These are phyloP conservation scores for Falco novaeseelandiae DNA, from an alignment of 2,797 vertebrate species.

Conservation along the genomic window DNA sequence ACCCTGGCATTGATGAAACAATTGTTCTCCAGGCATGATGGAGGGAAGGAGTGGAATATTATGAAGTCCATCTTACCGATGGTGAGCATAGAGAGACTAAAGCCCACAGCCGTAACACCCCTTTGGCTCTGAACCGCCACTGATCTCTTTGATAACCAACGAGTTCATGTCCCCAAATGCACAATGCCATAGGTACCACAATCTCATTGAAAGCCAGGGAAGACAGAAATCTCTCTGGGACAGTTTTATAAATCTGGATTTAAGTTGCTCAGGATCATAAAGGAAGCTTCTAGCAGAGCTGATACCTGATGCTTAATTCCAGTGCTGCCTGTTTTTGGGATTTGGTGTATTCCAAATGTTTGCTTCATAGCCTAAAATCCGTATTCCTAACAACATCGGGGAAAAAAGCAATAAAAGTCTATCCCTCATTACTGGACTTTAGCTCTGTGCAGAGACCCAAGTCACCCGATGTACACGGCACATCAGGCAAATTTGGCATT, in stretches of 20 bases:
- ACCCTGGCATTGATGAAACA: not conserved
- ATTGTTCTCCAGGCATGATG: not conserved
- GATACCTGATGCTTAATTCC: not conserved
- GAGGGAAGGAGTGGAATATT: not conserved
- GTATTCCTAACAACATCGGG: accelerated
- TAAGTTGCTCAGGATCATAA: not conserved
- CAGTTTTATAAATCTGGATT: not conserved
- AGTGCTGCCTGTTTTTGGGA: not conserved
- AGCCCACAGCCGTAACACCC: not conserved
- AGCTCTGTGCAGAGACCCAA: not conserved
- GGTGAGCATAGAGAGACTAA: not conserved
- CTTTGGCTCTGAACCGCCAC: not conserved
- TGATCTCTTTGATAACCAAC: not conserved
- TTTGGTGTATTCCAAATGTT: not conserved
- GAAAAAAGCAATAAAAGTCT: not conserved
- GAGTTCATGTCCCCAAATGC: not conserved
- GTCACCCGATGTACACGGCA: not conserved
- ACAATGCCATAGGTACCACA: not conserved
- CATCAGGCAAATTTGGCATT: not conserved
- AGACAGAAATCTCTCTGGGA: not conserved
- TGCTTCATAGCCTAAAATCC: not conserved
- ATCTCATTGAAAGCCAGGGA: accelerated
- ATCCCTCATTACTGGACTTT: accelerated
- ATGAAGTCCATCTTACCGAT: not conserved
- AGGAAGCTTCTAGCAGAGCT: not conserved